Evolutionary conservation across 2,113 vertebrate species (phyloP).

Genomic region (Stegastes partitus): DNA sequence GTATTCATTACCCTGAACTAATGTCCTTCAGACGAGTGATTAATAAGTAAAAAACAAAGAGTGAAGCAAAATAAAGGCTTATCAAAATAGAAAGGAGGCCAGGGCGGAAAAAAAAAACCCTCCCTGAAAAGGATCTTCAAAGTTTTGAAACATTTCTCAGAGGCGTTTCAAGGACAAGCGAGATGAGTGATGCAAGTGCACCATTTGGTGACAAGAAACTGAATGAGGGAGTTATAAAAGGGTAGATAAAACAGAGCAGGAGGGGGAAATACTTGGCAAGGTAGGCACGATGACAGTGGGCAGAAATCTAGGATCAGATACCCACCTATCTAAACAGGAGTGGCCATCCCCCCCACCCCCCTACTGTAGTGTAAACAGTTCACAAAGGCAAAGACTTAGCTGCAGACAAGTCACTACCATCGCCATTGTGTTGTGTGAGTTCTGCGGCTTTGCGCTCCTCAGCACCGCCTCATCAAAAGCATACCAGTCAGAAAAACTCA

Average conservation of each 20-base stretch:
- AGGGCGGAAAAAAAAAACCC: constrained; percentile 30
- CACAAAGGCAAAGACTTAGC: constrained; percentile 50
- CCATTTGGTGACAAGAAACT: constrained; percentile 2
- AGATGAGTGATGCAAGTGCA: constrained; percentile 6
- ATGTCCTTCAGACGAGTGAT: constrained; percentile 49
- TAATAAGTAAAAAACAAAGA: constrained; percentile 33
- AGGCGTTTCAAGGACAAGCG: constrained; percentile 14
- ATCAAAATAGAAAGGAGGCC: constrained; percentile 28
- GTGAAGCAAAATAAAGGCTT: constrained; percentile 13
- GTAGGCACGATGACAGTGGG: constrained; percentile 46
- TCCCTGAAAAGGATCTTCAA: background rate
- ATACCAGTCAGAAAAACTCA: constrained; percentile 68
- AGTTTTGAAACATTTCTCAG: constrained; percentile 23
- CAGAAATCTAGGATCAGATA: constrained; percentile 57
- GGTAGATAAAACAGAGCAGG: background rate
- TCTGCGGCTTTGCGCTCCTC: constrained; percentile 67
- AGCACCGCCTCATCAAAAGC: constrained; percentile 64
- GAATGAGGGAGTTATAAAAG: background rate
- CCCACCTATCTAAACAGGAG: constrained; percentile 73
- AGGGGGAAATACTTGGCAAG: constrained; percentile 24
- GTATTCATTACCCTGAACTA: constrained; percentile 39
- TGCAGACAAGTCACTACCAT: constrained; percentile 54
- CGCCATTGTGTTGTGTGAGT: constrained; percentile 43
- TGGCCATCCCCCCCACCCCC: constrained; percentile 33
- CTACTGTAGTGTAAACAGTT: constrained; percentile 68